Evolutionary conservation across 2,113 vertebrate genomes (phyloP), one percentile per base, ranked within the genome.

Genomic region (Vidua chalybeata): DNA sequence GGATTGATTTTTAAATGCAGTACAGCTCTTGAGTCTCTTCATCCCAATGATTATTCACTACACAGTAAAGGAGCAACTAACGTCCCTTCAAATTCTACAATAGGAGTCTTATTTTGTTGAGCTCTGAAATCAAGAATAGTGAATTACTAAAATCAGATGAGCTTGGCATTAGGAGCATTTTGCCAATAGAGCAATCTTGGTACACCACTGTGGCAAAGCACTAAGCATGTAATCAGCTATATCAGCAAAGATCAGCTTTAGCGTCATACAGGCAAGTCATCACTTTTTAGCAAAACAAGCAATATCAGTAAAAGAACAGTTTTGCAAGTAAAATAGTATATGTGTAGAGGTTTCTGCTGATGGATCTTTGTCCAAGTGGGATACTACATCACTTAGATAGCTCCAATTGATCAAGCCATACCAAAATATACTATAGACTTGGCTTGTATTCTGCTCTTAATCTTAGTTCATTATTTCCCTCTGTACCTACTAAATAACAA

Each of bases 1-100:
- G 15, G 18, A 89, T 87, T 92, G 76, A 92, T 90, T 96, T 96
- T 95, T 96, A 95, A 95, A 92, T 73, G 90, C 66, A 56, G 28
- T 84, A 76, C 75, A 93, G 87, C 55, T 90, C 63, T 76, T 77
- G 56, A 55, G 54, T 81, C 84, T 94, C 54, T 89, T 90, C 76
- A 89, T 87, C 46, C 62, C 62, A 81, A 68, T 79, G 76, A 95
- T 91, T 84, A 91, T 84, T 87, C 89, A 92, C 31, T 37, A 94
- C 22, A 90, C n/a, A 95, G 86, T 58, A 9, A 0, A 71, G 59
- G 41, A 93, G 94, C 20, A 72, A 33, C 51, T 89, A 90, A 91
- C 1, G 1, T 66, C 26, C 69, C 91, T 93, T 93, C 61, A 75
- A 58, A 84, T 67, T 89, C 74, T 91, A 80, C 46, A 96, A 73